Evolutionary conservation across 2,888 invertebrate genomes (phyloP).

Genomic region (Encarsia formosa): DNA sequence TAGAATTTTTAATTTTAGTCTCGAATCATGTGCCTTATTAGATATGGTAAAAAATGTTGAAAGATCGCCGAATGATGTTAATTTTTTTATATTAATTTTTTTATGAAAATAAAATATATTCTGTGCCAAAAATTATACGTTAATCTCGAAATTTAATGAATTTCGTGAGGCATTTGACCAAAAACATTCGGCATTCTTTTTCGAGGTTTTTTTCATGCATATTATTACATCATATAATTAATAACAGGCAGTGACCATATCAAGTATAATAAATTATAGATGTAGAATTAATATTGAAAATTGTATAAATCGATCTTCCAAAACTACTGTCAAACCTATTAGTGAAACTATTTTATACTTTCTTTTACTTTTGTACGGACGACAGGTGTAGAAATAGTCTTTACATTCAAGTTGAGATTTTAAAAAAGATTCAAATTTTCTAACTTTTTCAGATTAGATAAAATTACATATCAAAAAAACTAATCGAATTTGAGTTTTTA

Average conservation of each 20-base stretch:
- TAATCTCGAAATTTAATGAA: no score
- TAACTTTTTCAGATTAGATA: no score
- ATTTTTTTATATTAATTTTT: constrained; percentile 2
- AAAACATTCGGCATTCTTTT: constrained; percentile 20
- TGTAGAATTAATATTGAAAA: constrained; percentile 18
- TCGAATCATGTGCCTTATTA: constrained; percentile 35
- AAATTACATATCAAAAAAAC: no score
- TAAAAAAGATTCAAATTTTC: no score
- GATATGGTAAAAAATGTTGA: constrained; percentile 24
- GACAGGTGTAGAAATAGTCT: constrained; percentile 15
- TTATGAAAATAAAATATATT: no score
- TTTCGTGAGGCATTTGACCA: constrained; percentile 1
- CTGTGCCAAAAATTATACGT: no score
- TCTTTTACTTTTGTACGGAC: constrained; percentile 28
- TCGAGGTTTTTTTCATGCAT: constrained; percentile 20
- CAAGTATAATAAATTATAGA: constrained; percentile 25
- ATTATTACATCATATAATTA: constrained; percentile 26
- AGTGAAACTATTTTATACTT: constrained; percentile 25
- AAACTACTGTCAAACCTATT: constrained; percentile 16
- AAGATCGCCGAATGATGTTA: constrained; percentile 23
- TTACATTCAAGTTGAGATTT: background rate
- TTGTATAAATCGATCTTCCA: constrained; percentile 28
- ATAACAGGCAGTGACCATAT: constrained; percentile 25
- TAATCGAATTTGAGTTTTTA: no score
- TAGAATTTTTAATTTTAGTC: constrained; percentile 29